phyloP scores from a whole-genome alignment of 2,888 invertebrate species.

The Pelosia muscerda region DNA sequence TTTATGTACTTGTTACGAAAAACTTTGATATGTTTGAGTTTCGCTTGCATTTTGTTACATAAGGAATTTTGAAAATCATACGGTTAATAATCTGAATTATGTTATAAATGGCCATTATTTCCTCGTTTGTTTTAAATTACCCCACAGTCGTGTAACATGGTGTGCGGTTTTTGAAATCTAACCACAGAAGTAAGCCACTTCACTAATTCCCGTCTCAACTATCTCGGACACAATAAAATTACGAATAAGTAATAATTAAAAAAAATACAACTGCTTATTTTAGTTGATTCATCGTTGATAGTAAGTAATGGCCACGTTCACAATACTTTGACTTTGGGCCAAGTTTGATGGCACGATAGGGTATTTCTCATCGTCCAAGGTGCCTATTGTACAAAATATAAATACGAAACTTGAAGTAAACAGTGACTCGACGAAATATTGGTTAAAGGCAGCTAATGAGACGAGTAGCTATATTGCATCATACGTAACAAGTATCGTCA shows the following conservation, averaged over 20 bases:
- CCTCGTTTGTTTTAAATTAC: slow-evolving; percentile 29
- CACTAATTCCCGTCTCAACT: slow-evolving; percentile 6
- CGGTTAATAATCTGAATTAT: slow-evolving; percentile 27
- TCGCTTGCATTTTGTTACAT: slow-evolving; percentile 34
- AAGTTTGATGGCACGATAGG: slow-evolving; percentile 45
- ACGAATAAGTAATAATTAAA: slow-evolving; percentile 21
- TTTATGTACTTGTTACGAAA: slow-evolving; percentile 32
- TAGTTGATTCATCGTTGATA: slow-evolving; percentile 27
- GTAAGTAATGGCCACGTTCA: slow-evolving; percentile 27
- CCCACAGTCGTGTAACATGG: slow-evolving; percentile 20
- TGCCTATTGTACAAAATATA: slow-evolving; percentile 39
- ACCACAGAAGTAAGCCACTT: slow-evolving; percentile 10
- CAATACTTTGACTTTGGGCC: slow-evolving; percentile 41
- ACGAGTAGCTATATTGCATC: slow-evolving; percentile 46
- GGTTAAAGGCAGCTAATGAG: slow-evolving; percentile 54
- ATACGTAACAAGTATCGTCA: slow-evolving; percentile 30
- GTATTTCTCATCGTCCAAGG: slow-evolving; percentile 52
- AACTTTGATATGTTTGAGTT: slow-evolving; percentile 27
- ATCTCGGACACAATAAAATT: slow-evolving; percentile 11
- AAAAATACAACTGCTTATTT: slow-evolving; percentile 21
- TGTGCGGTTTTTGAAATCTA: slow-evolving; percentile 26
- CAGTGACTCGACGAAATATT: slow-evolving; percentile 38
- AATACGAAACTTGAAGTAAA: slow-evolving; percentile 33
- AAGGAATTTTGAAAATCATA: slow-evolving; percentile 24
- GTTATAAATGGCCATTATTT: slow-evolving; percentile 34